Base-by-base conservation (phyloP, 23 tunicate genomes). In the Halocynthia aurantium region DNA sequence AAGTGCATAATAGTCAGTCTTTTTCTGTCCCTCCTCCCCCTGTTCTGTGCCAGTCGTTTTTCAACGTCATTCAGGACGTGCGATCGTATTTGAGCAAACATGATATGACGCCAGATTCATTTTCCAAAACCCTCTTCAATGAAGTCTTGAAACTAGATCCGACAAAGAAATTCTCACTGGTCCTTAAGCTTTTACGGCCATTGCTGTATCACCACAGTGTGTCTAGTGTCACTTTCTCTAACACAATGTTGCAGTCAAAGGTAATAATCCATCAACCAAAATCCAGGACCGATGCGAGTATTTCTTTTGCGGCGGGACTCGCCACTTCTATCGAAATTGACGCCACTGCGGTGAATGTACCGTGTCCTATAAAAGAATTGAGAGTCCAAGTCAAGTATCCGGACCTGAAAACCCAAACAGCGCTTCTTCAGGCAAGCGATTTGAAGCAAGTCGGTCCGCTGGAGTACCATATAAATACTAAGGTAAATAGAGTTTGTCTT, bases 371-470 rank as follows among this genome's bases (percentile, higher is more conserved):
- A 0, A 60, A 72, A 50, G 84, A 92, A 40, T 6, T 92, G 18
- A 85, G 90, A 67, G 82, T 91, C 12, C 85, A 85, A 66, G 90
- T 91, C 21, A 74, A 52, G 8, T 91, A 91, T 71, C 88, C 97
- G 15, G 97, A 91, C 73, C 81, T 81, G 10, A 85, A 77, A 2
- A 44, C 13, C 20, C 83, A 81, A 49, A 20, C 73, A 18, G 82
- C 85, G 58, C 65, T 51, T 12, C 69, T 85, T 52, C 63, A 50
- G 7, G 78, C 90, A 6, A 52, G 68, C 6, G 97, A 91, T 62
- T 62, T 91, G 8, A 85, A 74, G 67, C 80, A 85, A 66, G 71
- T 77, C 7, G 74, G 86, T 18, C 52, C 84, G n/a, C 75, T 85
- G 21, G 78, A 77, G 44, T 85, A 81, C 54, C 62, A 84, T 17